A percentile compares a stretch with the other conserved stretches of the same genome.
phyloP scores from a whole-genome alignment of 1,140 invertebrate genomes.

The Lordiphosa mommai region DNA sequence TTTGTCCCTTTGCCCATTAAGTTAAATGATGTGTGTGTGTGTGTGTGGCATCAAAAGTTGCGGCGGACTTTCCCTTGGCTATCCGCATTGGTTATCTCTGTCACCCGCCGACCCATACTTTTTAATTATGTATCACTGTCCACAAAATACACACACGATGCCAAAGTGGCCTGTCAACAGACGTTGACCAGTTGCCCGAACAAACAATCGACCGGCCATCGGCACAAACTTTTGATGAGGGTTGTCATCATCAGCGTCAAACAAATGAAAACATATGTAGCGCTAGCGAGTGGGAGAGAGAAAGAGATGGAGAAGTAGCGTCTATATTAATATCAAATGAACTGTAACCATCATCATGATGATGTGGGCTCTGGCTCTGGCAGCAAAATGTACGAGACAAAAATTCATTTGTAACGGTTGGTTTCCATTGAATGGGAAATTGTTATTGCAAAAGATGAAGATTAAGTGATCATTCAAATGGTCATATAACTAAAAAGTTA shows the following conservation, averaged over 20 bases:
- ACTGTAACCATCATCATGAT: conserved; percentile 63
- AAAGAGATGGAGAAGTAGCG: conserved; percentile 24
- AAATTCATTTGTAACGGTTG: conserved; percentile 33
- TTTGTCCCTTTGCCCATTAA: conserved; percentile 63
- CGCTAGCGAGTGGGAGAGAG: conserved; percentile 36
- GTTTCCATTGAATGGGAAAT: background rate
- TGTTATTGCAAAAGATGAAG: conserved; percentile 19
- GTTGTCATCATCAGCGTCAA: conserved; percentile 75
- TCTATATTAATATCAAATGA: conserved; percentile 75
- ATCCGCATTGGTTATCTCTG: conserved; percentile 5
- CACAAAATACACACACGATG: conserved; percentile 30
- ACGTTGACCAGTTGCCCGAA: conserved; percentile 61
- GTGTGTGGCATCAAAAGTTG: conserved; percentile 55
- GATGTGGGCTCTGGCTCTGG: conserved; percentile 28
- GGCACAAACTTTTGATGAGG: conserved; percentile 72
- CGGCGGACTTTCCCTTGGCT: conserved; percentile 19
- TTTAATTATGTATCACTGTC: conserved; percentile 68
- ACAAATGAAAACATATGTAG: conserved; percentile 76
- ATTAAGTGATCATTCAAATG: conserved; percentile 35
- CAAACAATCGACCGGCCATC: conserved; percentile 69
- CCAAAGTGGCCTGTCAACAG: conserved; percentile 72
- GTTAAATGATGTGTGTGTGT: conserved; percentile 59
- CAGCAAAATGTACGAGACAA: conserved; percentile 21
- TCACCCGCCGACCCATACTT: conserved; percentile 30
- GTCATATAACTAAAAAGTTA: conserved; percentile 31